phyloP scores from a whole-genome alignment of 2,113 vertebrate genomes.

The Tonatia bakeri region DNA sequence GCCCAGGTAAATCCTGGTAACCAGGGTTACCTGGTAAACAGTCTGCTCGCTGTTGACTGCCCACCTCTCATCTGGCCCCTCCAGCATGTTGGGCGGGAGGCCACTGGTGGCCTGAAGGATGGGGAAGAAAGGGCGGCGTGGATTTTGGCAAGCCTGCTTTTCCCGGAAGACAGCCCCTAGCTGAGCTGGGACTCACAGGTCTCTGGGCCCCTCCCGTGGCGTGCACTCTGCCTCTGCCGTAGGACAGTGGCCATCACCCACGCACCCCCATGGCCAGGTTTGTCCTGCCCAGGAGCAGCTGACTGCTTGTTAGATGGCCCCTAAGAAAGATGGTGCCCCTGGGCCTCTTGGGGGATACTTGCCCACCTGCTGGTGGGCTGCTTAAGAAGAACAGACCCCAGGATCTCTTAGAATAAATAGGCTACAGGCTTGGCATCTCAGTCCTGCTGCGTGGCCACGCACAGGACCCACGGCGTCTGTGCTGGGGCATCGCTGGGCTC shows the following conservation, averaged over 20 bases:
- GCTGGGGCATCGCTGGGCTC: background rate
- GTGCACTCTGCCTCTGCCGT: background rate
- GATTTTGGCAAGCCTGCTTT: background rate
- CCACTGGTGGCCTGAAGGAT: background rate
- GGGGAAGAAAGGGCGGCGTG: rapidly evolving
- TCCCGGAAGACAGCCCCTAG: background rate
- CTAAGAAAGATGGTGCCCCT: background rate
- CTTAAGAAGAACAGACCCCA: background rate
- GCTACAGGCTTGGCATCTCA: rapidly evolving
- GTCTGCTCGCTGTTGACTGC: background rate
- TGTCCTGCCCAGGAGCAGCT: background rate
- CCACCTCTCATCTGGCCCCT: background rate
- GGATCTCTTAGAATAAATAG: background rate
- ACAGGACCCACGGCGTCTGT: background rate
- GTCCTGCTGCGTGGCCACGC: background rate
- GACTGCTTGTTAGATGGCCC: background rate
- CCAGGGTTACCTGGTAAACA: no score
- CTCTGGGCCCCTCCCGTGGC: background rate
- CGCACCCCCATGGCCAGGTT: rapidly evolving
- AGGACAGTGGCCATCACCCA: rapidly evolving
- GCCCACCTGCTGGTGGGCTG: background rate
- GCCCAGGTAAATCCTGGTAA: background rate
- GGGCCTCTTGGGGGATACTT: background rate
- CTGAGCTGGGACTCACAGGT: background rate
- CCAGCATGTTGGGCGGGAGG: background rate